Evolutionary conservation across 2,888 invertebrate species (phyloP), one percentile per base, ranked within the genome.

Genomic region (Ariolimax columbianus): DNA sequence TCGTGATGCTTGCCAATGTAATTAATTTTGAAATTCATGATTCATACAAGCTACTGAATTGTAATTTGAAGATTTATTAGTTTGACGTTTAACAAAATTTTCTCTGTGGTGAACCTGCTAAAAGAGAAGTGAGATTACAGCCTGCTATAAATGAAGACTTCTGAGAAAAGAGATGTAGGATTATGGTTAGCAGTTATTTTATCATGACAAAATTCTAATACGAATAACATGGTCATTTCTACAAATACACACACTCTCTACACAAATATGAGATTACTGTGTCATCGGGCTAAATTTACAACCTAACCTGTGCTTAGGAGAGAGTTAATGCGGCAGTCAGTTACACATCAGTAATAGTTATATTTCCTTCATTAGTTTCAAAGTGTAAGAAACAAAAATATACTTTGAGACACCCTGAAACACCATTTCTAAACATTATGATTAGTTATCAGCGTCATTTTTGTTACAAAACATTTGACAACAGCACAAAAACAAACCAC

Each of bases 371-470:
- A 33, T 75, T 75, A 75, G 51, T 75, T 43, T 26, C n/a, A 43
- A 0, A 47, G 1, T 75, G 17, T 11, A 43, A 75, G 0, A 75
- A 2, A 30, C 26, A 75, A 4, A 47, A 11, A 47, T 17, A 75
- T 17, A 1, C 23, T 23, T n/a, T 51, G 6, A 36, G 40, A 33
- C 33, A 33, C 30, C 51, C 75, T 51, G 51, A 51, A 47, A 75
- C 43, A 72, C 72, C 72, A 75, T 51, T 30, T 33, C 33, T 47
- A 23, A 47, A 75, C 43, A 75, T 72, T 40, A 40, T 72, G 72
- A 11, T 75, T 51, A 75, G 51, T 75, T 75, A 55, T 75, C 17
- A 75, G 30, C 11, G 47, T 23, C 75, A 75, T 33, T 75, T 75
- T 51, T 33, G 33, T 75, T 9, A 75, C 51, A 4, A 51, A 47